A percentile compares a stretch with the other conserved stretches of the same genome.
These are phyloP conservation scores for Phylloscopus trochiloides DNA, from an alignment of 2,113 vertebrate species.

Conservation along the genomic window DNA sequence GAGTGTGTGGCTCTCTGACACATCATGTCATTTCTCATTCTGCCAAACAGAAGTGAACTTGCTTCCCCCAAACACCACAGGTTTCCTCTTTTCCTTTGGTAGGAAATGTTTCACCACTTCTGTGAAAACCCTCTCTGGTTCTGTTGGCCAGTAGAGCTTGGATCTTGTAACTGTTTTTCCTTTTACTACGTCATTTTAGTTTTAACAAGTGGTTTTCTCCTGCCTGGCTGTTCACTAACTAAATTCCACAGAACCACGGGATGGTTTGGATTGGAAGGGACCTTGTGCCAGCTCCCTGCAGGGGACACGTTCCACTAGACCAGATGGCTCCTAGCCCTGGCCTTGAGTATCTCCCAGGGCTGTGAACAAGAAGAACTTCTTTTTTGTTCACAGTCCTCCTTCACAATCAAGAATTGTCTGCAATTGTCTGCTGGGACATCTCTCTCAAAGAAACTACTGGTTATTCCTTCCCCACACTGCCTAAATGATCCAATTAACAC, in stretches of 20 bases:
- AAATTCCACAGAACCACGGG: background rate
- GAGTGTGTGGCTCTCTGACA: background rate
- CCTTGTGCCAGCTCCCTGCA: background rate
- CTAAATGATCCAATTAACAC: background rate
- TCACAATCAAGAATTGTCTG: background rate
- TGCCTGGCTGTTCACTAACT: background rate
- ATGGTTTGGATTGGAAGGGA: background rate
- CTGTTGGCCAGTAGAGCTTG: background rate
- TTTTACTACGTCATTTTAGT: background rate
- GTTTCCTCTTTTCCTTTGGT: background rate
- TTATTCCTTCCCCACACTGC: background rate
- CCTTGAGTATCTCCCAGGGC: background rate
- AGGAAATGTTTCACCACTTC: constrained; percentile 2
- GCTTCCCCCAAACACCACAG: background rate
- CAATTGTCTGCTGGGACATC: background rate
- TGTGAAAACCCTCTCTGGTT: background rate
- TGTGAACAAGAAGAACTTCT: background rate
- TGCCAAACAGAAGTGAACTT: constrained; percentile 16
- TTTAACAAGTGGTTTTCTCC: background rate
- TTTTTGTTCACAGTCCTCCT: background rate
- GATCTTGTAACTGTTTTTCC: background rate
- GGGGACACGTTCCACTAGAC: background rate
- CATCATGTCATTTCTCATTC: background rate
- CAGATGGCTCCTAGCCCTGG: background rate
- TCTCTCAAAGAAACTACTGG: background rate